Evolutionary conservation across 2,797 vertebrate genomes (phyloP).

Genomic region (Glossophaga mutica): DNA sequence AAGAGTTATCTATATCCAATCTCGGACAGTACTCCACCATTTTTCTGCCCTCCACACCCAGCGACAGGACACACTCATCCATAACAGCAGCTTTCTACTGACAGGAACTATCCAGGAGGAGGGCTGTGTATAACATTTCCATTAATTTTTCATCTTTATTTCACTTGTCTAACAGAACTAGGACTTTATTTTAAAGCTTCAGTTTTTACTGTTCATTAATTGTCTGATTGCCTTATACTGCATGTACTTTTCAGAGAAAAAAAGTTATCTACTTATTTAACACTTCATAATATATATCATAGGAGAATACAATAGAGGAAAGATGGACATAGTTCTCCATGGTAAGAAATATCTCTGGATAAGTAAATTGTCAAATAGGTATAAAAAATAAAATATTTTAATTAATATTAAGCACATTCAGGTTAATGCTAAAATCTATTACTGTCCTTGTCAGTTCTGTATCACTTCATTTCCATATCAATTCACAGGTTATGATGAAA

Average conservation of each 20-base stretch:
- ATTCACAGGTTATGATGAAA: background rate
- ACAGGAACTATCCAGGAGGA: background rate
- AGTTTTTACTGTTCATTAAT: conserved; percentile 21
- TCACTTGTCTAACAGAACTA: conserved; percentile 1
- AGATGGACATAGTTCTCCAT: background rate
- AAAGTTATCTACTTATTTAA: background rate
- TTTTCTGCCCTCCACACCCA: background rate
- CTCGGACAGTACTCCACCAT: background rate
- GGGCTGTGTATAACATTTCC: background rate
- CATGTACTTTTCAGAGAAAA: conserved; percentile 18
- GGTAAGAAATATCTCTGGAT: background rate
- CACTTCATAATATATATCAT: background rate
- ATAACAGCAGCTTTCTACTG: background rate
- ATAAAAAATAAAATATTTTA: background rate
- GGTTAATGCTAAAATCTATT: background rate
- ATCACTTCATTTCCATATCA: background rate
- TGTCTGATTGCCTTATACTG: background rate
- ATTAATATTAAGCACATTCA: conserved; percentile 2
- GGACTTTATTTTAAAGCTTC: conserved; percentile 33
- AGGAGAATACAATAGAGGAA: conserved; percentile 19
- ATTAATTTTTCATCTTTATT: conserved; percentile 11
- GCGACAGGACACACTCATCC: background rate
- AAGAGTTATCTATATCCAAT: background rate
- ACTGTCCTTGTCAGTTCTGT: background rate
- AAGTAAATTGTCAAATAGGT: background rate